phyloP scores from a whole-genome alignment of 2,888 invertebrate genomes.

The Chymomyza caudatula region DNA sequence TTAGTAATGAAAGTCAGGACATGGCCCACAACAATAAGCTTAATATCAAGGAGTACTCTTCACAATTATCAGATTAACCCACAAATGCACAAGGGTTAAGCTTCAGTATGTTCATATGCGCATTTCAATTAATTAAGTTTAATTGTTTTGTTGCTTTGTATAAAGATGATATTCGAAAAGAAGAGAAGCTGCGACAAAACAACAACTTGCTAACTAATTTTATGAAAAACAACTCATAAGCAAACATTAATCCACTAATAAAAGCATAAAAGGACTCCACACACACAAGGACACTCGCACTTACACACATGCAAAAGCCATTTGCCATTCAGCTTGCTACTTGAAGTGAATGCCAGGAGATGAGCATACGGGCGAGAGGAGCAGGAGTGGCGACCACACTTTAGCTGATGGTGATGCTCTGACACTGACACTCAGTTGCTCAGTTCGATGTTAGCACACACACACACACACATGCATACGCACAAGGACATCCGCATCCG shows the following conservation, averaged over 20 bases:
- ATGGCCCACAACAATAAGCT: background rate
- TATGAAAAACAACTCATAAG: background rate
- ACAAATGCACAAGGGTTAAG: background rate
- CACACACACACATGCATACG: conserved; percentile 3
- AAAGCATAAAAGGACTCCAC: conserved; percentile 37
- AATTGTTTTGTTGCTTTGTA: background rate
- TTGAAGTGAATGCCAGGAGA: background rate
- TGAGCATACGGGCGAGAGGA: too few species aligned
- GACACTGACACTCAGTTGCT: background rate
- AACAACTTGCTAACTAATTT: conserved; percentile 4
- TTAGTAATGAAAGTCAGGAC: background rate
- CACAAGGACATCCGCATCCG: background rate
- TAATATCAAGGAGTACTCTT: background rate
- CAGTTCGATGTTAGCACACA: background rate
- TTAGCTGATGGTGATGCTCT: background rate
- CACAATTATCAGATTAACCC: background rate
- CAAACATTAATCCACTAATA: conserved; percentile 37
- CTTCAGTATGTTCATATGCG: background rate
- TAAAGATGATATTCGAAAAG: background rate
- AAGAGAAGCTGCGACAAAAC: background rate
- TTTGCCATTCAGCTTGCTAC: conserved; percentile 8
- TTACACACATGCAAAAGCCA: background rate
- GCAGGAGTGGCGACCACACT: background rate
- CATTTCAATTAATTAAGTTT: background rate
- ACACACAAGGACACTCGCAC: conserved; percentile 15